These are phyloP conservation scores for Syngnathus floridae DNA, from an alignment of 2,113 vertebrate species.

Conservation along the genomic window DNA sequence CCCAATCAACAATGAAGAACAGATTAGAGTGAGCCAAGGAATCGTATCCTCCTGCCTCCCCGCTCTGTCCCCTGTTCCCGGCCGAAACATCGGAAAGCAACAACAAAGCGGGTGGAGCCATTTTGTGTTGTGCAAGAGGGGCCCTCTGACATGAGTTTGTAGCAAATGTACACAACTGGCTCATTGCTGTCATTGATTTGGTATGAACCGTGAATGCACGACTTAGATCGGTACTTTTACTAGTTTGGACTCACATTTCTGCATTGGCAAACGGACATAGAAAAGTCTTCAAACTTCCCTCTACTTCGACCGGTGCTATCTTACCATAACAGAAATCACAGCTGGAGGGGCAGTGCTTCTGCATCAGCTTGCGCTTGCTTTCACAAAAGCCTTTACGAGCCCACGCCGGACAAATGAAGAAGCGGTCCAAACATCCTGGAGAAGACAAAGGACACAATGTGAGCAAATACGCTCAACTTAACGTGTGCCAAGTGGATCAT, in stretches of 20 bases:
- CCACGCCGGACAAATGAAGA: constrained; percentile 83
- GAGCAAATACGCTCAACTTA: not conserved
- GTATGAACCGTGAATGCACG: constrained; percentile 1
- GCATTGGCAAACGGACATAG: constrained; percentile 54
- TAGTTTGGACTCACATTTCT: constrained; percentile 48
- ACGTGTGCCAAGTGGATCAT: not conserved
- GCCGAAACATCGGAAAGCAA: constrained; percentile 40
- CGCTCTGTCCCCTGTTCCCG: constrained; percentile 52
- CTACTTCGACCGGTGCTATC: constrained; percentile 33
- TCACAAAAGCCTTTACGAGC: constrained; percentile 83
- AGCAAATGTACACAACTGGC: not conserved
- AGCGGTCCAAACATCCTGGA: constrained; percentile 86
- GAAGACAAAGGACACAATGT: constrained; percentile 35
- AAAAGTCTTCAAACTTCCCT: constrained; percentile 24
- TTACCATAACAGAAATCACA: constrained; percentile 96
- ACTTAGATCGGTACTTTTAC: constrained; percentile 19
- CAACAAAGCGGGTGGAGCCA: constrained; percentile 34
- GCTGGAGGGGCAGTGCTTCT: constrained; percentile 88
- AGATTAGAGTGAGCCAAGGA: constrained; percentile 60
- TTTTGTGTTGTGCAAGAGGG: constrained; percentile 47
- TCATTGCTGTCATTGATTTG: not conserved
- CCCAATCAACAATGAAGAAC: constrained; percentile 70
- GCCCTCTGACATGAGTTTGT: constrained; percentile 1
- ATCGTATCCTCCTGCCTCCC: constrained; percentile 54
- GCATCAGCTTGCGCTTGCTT: constrained; percentile 81